Percentiles rank a stretch among this genome's conserved stretches.
Evolutionary conservation across 2,888 invertebrate species (phyloP).

Genomic region (Venusia cambrica): DNA sequence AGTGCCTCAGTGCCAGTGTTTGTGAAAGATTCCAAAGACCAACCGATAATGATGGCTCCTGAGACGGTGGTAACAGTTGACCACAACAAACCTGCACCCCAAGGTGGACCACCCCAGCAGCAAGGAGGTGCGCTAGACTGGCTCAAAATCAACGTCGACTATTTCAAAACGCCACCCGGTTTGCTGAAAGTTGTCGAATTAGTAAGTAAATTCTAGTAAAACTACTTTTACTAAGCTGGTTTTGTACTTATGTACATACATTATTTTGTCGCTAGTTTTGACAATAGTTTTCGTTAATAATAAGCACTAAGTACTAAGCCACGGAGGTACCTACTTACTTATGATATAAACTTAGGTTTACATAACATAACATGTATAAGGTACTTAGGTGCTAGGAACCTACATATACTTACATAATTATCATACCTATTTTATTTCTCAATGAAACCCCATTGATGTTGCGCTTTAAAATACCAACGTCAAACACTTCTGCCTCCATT

Average conservation of each 20-base stretch:
- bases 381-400: too few species aligned
- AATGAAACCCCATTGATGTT: too few species aligned
- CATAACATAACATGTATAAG: too few species aligned
- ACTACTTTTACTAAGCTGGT: too few species aligned
- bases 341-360: too few species aligned
- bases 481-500: constrained; percentile 20
- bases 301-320: not conserved
- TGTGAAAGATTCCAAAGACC: constrained; percentile 44
- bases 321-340: not conserved
- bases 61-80: constrained; percentile 92
- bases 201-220: constrained; percentile 79
- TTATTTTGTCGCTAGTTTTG: constrained; percentile 1
- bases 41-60: constrained; percentile 86
- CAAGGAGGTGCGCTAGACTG: constrained; percentile 83
- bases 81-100: constrained; percentile 78
- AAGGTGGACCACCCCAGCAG: constrained; percentile 63
- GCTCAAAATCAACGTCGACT: constrained; percentile 88
- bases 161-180: constrained; percentile 91
- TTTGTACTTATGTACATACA: too few species aligned
- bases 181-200: constrained; percentile 89
- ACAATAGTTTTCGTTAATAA: constrained; percentile 8
- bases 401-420: too few species aligned
- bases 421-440: too few species aligned
- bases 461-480: not conserved
- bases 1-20: constrained; percentile 68